A percentile compares a stretch with the other conserved stretches of the same genome.
Evolutionary conservation across 2,113 vertebrate species (phyloP).

Genomic region (Aix galericulata): DNA sequence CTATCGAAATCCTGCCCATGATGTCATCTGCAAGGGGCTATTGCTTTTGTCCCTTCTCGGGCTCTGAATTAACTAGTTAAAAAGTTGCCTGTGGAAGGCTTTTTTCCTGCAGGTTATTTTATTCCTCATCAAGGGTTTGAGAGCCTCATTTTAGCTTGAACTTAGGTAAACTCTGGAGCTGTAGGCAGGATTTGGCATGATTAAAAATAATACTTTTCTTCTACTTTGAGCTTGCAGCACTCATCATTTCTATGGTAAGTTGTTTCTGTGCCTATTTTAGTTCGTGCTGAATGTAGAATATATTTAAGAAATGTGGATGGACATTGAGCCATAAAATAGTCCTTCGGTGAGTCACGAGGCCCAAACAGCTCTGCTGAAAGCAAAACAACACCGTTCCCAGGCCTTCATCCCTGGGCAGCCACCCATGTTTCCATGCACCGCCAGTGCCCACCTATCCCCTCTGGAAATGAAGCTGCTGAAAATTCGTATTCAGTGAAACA

Average conservation of each 20-base stretch:
- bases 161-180: constrained; percentile 25
- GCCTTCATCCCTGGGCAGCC: neutral
- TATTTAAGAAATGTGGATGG: constrained; percentile 23
- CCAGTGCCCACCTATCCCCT: neutral
- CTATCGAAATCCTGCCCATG: neutral
- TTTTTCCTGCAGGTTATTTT: neutral
- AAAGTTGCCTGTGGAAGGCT: neutral
- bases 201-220: constrained; percentile 25
- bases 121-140: neutral
- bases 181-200: constrained; percentile 5
- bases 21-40: neutral
- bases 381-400: neutral
- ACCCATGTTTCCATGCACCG: rapidly evolving
- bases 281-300: constrained; percentile 4
- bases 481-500: neutral
- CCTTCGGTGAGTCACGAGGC: neutral
- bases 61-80: neutral
- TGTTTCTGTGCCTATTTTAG: constrained; percentile 18
- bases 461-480: neutral
- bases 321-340: neutral
- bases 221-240: neutral
- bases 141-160: constrained; percentile 10
- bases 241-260: neutral
- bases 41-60: neutral
- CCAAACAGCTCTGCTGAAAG: neutral